Evolutionary conservation across 2,113 vertebrate species (phyloP).

Genomic region (Lates calcarifer): DNA sequence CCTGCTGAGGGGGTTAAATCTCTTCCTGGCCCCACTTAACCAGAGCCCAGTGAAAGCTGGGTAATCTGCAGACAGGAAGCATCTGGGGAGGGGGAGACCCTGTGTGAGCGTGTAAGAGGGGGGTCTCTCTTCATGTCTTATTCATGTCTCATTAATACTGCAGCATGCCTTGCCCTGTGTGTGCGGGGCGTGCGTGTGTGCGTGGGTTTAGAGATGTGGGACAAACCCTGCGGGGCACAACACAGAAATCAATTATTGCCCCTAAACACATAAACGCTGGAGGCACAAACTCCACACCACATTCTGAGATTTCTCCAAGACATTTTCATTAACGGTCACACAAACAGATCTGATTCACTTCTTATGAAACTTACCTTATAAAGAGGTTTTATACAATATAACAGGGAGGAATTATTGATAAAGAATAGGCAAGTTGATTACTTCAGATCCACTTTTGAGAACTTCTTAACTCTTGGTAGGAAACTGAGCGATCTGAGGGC

Average conservation of each 20-base stretch:
- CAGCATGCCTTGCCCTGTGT: constrained; percentile 72
- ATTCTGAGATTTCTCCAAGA: constrained; percentile 61
- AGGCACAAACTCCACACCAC: constrained; percentile 64
- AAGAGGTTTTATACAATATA: constrained; percentile 1
- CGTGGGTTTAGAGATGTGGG: constrained; percentile 67
- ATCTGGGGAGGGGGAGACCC: constrained; percentile 79
- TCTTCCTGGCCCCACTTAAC: constrained; percentile 85
- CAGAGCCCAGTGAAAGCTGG: constrained; percentile 81
- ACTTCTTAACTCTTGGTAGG: constrained; percentile 22
- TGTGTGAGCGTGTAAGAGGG: constrained; percentile 78
- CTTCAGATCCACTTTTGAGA: constrained; percentile 13
- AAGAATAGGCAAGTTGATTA: not conserved
- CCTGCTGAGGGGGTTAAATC: constrained; percentile 83
- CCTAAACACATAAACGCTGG: constrained; percentile 78
- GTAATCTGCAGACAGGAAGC: constrained; percentile 86
- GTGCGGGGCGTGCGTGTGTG: constrained; percentile 39
- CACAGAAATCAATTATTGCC: constrained; percentile 84
- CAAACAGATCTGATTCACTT: constrained; percentile 11
- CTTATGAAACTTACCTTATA: not conserved
- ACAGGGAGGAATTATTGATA: constrained; percentile 7
- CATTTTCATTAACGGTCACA: constrained; percentile 64
- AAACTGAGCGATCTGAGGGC: not conserved
- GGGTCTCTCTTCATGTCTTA: constrained; percentile 85
- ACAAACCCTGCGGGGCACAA: constrained; percentile 76
- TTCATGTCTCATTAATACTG: constrained; percentile 87